Base-by-base conservation (phyloP, 2,888 invertebrate species). In the Cryptocheilus praepositus region DNA sequence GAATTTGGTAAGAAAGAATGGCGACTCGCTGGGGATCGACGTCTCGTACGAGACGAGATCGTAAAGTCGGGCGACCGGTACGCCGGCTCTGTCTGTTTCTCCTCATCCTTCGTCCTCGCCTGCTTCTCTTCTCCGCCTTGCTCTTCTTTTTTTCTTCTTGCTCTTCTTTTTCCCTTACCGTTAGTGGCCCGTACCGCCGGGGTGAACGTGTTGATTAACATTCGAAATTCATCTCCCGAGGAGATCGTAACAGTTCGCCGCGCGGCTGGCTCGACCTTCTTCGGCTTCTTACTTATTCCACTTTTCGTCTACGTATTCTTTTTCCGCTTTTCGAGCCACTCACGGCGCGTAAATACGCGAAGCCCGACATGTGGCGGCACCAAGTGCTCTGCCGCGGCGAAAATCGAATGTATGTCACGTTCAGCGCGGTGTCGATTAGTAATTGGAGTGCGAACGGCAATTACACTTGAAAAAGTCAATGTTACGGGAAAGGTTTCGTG, bases 381-480 rank as follows among this genome's bases (percentile, higher is more conserved):
- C 18, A 7, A 22, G 16, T n/a, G 55, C 55, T 4, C 11, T 15
- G 18, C 7, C 67, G 71, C 62, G 67, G 60, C 69, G 67, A 74
- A 73, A 77, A 76, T 73, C 73, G 73, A 79, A 76, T 79, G 74
- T 79, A 64, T 77, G 79, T 77, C 78, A 79, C 79, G 78, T 76
- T 79, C 70, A 76, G 63, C 67, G 67, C 53, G 64, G 67, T 67
- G 74, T 76, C 74, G 74, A 79, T 79, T 79, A 74, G 78, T 71
- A 79, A 79, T 79, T 74, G 74, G 74, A 71, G 75, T 73, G 72
- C 67, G 70, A 70, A 64, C 64, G 65, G 58, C 70, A 77, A 73
- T 79, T 79, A 79, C 71, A 67, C 75, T 79, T 73, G 79, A 79
- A 79, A 79, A 79, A 80, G 73, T 79, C 79, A 79, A 79, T 80